Evolutionary conservation across 1,140 invertebrate genomes (phyloP), one percentile per base, ranked within the genome.

Genomic region (Formica selysi): DNA sequence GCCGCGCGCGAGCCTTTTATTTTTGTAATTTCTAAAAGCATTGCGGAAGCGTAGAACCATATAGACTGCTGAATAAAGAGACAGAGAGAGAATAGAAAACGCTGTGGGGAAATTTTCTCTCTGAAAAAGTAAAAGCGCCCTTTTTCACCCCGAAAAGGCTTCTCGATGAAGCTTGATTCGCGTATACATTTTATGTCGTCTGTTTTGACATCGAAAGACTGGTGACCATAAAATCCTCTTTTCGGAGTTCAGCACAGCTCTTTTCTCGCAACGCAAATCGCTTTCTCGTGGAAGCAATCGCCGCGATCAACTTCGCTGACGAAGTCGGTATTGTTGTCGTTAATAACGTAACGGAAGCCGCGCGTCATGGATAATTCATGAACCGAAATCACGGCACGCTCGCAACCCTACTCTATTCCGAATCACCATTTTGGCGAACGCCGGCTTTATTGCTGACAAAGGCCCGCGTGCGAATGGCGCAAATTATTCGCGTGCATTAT

Each of bases 401-500:
- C 59, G 38, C 16, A 65, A 51, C 38, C 26, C 65, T 1, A 22
- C 5, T 13, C 48, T 26, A 19, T 57, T 70, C 16, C 64, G 4
- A 54, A 71, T 71, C 22, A n/a, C 16, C 64, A n/a, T 54, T 80
- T 57, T n/a, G 44, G 62, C 64, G 41, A 38, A 57, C 16, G 38
- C 32, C 26, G n/a, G 78, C 44, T 70, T 70, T 32, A 70, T 70
- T 26, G 41, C 41, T 26, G 10, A 79, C 76, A 80, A 80, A 57
- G 44, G 22, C 32, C 19, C 76, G 44, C n/a, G n/a, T 41, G 29
- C 41, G 29, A 79, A 70, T 54, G 48, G 8, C 54, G 38, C 38
- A 48, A 83, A 83, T 83, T 44, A 83, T 5, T 8, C 29, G 41
- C n/a, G 54, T 74, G 7, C 54, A 74, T 83, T 74, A 83, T 83